These are phyloP conservation scores for Myrmecophaga tridactyla DNA, from an alignment of 2,113 vertebrate genomes.

Conservation along the genomic window DNA sequence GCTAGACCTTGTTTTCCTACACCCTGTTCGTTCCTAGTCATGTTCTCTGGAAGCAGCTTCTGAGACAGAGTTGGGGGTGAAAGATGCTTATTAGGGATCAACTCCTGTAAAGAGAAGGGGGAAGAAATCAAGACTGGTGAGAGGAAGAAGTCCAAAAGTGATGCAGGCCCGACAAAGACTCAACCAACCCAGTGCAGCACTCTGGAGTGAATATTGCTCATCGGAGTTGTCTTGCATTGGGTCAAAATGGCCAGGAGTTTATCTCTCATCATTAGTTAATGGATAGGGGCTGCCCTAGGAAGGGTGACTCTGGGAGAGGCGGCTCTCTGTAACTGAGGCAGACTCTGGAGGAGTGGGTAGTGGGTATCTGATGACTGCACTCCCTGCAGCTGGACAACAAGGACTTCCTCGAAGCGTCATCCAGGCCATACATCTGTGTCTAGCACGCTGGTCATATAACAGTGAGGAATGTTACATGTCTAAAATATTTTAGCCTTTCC, in stretches of 20 bases:
- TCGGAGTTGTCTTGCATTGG: not conserved
- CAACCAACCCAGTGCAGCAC: not conserved
- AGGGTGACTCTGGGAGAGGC: not conserved
- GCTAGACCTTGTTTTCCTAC: not conserved
- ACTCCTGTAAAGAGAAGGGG: not conserved
- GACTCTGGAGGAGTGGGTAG: not conserved
- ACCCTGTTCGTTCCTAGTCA: not conserved
- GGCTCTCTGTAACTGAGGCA: not conserved
- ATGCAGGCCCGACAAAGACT: fast-evolving
- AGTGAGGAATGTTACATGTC: not conserved
- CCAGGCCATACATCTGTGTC: not conserved
- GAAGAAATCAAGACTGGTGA: not conserved
- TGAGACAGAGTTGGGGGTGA: not conserved
- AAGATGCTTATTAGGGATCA: not conserved
- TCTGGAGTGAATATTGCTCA: not conserved
- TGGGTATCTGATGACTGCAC: fast-evolving
- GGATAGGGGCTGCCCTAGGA: not conserved
- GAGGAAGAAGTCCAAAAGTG: not conserved
- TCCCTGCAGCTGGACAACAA: not conserved
- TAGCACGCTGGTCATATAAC: not conserved
- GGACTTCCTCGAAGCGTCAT: not conserved
- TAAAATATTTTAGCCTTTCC: not conserved
- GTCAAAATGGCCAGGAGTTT: not conserved
- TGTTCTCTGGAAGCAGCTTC: not conserved
- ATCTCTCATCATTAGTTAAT: not conserved